Base-by-base conservation (phyloP, 2,888 invertebrate species). In the Trichopria drosophilae region DNA sequence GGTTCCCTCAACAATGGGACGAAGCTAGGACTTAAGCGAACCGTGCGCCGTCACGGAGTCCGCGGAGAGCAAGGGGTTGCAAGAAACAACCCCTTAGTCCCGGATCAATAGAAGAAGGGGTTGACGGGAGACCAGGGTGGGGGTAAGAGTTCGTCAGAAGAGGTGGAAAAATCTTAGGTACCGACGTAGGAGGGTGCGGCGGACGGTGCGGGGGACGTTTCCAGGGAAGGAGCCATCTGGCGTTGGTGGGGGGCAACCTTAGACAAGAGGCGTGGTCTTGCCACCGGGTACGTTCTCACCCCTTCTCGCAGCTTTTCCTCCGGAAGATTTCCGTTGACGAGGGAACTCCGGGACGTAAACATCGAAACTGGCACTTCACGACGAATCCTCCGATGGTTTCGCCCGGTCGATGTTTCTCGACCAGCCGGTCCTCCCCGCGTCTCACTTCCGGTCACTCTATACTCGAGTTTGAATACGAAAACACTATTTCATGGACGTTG, bases 261-360 rank as follows among this genome's bases (percentile, higher is more conserved):
- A 73, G 73, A 73, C 70, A 69, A 70, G 73, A 73, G 73, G 73
- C 73, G 73, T 73, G 73, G 73, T 67, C 66, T 60, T 64, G 62
- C 56, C 58, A 57, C 62, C 59, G 52, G 51, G 26, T 10, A 63
- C 62, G 62, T 51, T 54, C 51, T 47, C 67, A 62, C 65, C 63
- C 62, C 61, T 55, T 53, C 46, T 40, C 53, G 47, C 44, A 44
- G 56, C 57, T 53, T 54, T 55, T 53, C 55, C 42, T 46, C 46
- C 51, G 53, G 56, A 56, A 54, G 53, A 58, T 46, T 53, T 55
- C 52, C 46, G 47, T 55, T 53, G 51, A 53, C 46, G 50, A 55
- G 53, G 55, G n/a, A n/a, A n/a, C n/a, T n/a, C n/a, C n/a, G n/a
- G n/a, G n/a, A n/a, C n/a, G n/a, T n/a, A n/a, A n/a, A n/a, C n/a